Conservation (phyloP, 2,888 invertebrate species). For the Drosophila aldrichi region DNA sequence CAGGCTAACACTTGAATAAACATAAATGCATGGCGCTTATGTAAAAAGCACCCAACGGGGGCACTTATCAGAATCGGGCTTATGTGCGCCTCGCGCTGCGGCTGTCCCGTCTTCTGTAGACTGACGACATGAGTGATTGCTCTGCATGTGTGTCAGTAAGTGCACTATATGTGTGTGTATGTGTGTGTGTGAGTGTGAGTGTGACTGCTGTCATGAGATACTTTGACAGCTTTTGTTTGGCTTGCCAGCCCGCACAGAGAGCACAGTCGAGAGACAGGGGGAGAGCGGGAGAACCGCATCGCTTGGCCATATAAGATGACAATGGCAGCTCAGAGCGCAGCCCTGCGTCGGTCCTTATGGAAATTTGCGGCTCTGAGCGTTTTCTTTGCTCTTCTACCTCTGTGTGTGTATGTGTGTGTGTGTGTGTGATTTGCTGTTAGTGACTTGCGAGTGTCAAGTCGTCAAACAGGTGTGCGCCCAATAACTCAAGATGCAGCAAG, state of each 20-base stretch:
- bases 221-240: conserved; percentile 76
- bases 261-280: neutral
- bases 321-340: conserved; percentile 40
- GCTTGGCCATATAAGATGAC: conserved; percentile 53
- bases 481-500: conserved; percentile 53
- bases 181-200: conserved; percentile 19
- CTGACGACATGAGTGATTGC: conserved; percentile 69
- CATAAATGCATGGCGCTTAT: conserved; percentile 74
- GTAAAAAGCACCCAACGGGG: conserved; percentile 72
- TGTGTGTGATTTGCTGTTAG: conserved; percentile 52
- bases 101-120: conserved; percentile 1
- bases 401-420: conserved; percentile 8
- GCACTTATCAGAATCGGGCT: conserved; percentile 63
- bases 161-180: conserved; percentile 18
- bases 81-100: conserved; percentile 32
- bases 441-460: conserved; percentile 51
- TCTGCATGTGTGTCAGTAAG: conserved; percentile 51
- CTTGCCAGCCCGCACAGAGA: conserved; percentile 32
- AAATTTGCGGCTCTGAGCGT: conserved; percentile 63
- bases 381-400: conserved; percentile 40
- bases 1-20: conserved; percentile 72
- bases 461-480: conserved; percentile 71
- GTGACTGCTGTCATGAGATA: conserved; percentile 70
- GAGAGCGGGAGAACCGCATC: neutral
- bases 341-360: conserved; percentile 56